Percentiles rank a stretch among this genome's conserved stretches.
Conservation (phyloP, 2,888 invertebrate species). For the Oxyteleia sp. region DNA sequence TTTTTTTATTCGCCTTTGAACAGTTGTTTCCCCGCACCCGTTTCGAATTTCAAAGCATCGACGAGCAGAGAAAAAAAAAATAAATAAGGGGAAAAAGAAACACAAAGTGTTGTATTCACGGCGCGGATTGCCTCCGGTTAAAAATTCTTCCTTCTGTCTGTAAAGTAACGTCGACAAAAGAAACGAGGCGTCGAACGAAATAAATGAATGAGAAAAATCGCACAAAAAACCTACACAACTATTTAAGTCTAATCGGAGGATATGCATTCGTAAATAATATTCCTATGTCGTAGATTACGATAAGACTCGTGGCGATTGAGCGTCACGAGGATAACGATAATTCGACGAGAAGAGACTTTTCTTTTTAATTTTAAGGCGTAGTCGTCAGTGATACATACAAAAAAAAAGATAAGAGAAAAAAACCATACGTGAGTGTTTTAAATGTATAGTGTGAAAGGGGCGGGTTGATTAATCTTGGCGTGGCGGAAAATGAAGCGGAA, state of each 20-base stretch:
- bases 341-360: constrained; percentile 39
- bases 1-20: neutral
- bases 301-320: constrained; percentile 22
- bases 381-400: constrained; percentile 57
- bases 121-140: constrained; percentile 54
- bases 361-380: constrained; percentile 78
- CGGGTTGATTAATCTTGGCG: constrained; percentile 68
- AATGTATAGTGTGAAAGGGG: constrained; percentile 77
- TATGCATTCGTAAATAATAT: constrained; percentile 67
- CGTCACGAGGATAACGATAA: constrained; percentile 27
- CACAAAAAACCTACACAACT: constrained; percentile 68
- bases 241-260: constrained; percentile 64
- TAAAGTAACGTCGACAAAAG: constrained; percentile 44
- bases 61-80: too few relatives aligned
- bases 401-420: constrained; percentile 26
- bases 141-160: constrained; percentile 59
- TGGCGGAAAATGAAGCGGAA: constrained; percentile 26
- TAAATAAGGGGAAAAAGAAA: constrained; percentile 1
- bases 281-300: constrained; percentile 60
- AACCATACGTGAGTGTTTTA: constrained; percentile 84
- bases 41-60: too few relatives aligned
- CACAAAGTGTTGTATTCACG: constrained; percentile 38
- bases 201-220: constrained; percentile 66
- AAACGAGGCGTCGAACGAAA: constrained; percentile 52
- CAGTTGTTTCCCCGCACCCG: too few relatives aligned